Conservation (phyloP, 2,797 vertebrate species). For the Ctenochaetus hawaiiensis region DNA sequence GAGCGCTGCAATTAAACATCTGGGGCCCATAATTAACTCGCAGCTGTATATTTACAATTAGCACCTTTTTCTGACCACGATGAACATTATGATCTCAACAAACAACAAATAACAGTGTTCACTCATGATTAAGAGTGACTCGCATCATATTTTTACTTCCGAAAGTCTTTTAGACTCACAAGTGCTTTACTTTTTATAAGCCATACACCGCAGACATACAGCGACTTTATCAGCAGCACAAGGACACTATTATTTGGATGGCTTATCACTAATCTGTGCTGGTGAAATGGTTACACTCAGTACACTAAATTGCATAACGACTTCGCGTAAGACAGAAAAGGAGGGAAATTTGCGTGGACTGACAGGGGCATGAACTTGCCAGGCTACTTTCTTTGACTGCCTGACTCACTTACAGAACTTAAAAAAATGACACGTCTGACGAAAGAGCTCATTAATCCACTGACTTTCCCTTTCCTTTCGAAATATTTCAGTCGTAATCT, state of each 20-base stretch:
- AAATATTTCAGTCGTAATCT: too few relatives aligned
- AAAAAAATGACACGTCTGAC: not conserved
- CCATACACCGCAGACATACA: not conserved
- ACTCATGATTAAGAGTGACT: too few relatives aligned
- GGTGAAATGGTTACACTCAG: slow-evolving; percentile 27
- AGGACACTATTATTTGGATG: slow-evolving; percentile 18
- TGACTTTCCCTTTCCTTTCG: too few relatives aligned
- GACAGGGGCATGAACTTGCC: not conserved
- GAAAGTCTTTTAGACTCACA: not conserved
- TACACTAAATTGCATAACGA: slow-evolving; percentile 1
- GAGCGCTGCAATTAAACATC: not conserved
- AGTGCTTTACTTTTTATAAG: not conserved
- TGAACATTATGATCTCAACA: not conserved
- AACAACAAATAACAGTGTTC: too few relatives aligned
- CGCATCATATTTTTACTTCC: not conserved
- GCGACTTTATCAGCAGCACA: slow-evolving; percentile 8
- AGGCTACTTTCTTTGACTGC: not conserved
- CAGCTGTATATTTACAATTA: not conserved
- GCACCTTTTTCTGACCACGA: not conserved
- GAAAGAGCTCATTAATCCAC: not conserved
- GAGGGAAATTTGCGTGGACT: slow-evolving; percentile 1
- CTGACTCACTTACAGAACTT: not conserved
- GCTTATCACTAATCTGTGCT: slow-evolving; percentile 1
- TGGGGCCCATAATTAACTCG: not conserved
- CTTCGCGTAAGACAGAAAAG: not conserved